Evolutionary conservation across 1,140 invertebrate genomes (phyloP), one percentile per base, ranked within the genome.

Genomic region (Hesperophylax magnus): DNA sequence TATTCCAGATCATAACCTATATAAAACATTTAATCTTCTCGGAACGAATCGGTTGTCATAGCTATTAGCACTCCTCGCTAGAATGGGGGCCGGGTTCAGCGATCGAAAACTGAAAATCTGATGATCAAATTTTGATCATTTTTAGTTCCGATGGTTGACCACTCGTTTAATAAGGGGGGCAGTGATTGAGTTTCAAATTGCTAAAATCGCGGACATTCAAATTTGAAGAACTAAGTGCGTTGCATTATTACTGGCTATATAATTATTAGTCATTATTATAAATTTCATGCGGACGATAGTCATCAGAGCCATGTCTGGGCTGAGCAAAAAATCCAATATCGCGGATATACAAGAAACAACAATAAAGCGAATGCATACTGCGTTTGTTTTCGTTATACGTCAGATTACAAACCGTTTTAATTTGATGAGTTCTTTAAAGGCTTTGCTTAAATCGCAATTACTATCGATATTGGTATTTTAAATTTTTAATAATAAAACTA

Each of bases 181-280:
- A n/a, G 69, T 22, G 69, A 72, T 72, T 54, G 69, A 7, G 47
- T 72, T 67, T 72, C 47, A 72, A 72, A 72, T 72, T 61, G 74
- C 54, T 76, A 61, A 76, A 76, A 60, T 34, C 74, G 74, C 31
- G 54, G 74, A 76, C 74, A 76, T 76, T 76, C 24, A 76, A 60
- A 76, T 76, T 76, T 61, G 69, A 60, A 76, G 74, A 60, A 34
- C 31, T 56, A 61, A 76, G 54, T 76, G 74, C 74, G 34, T 76
- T 76, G 54, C 58, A 60, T 76, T 61, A 60, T 76, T 60, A 34
- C 31, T 27, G 24, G 27, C 74, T 20, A 52, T 76, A 47, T 76
- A 76, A 76, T 76, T 76, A 76, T 60, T 76, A 76, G 74, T 76
- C 54, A 76, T 76, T 76, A 76, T 76, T 76, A 47, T 76, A 76